Evolutionary conservation across 2,113 vertebrate species (phyloP).

Genomic region (Centrocercus urophasianus): DNA sequence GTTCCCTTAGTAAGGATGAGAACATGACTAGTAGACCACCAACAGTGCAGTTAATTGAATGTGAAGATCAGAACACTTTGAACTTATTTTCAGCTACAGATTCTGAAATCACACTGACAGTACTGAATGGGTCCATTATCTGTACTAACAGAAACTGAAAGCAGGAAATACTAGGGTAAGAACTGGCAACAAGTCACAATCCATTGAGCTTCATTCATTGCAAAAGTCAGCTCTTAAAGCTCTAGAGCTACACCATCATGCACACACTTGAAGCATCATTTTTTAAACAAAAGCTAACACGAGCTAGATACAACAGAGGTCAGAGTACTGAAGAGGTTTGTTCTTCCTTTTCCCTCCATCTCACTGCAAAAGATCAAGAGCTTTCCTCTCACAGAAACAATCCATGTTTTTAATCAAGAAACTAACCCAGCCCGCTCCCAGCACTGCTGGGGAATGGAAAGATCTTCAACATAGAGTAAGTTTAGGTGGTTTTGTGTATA

Average conservation of each 20-base stretch:
- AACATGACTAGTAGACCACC: not conserved
- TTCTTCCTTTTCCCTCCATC: not conserved
- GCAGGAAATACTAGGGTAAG: not conserved
- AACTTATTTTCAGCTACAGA: not conserved
- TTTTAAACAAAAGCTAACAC: not conserved
- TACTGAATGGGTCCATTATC: rapidly evolving
- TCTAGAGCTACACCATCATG: not conserved
- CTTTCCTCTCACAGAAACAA: not conserved
- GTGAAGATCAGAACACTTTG: not conserved
- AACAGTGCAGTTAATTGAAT: not conserved
- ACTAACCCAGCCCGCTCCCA: not conserved
- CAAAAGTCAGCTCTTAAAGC: not conserved
- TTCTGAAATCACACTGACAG: not conserved
- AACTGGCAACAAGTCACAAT: not conserved
- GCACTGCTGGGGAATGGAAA: no score
- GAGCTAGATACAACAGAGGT: rapidly evolving
- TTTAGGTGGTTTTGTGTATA: not conserved
- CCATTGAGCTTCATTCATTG: not conserved
- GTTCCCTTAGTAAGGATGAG: not conserved
- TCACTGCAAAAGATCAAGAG: not conserved
- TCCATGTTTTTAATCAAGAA: rapidly evolving
- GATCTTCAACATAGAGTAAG: not conserved
- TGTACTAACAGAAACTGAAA: not conserved
- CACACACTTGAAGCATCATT: no score
- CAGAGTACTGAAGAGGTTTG: rapidly evolving